Conservation (phyloP, 1,140 invertebrate genomes). For the Zaprionus vittiger region DNA sequence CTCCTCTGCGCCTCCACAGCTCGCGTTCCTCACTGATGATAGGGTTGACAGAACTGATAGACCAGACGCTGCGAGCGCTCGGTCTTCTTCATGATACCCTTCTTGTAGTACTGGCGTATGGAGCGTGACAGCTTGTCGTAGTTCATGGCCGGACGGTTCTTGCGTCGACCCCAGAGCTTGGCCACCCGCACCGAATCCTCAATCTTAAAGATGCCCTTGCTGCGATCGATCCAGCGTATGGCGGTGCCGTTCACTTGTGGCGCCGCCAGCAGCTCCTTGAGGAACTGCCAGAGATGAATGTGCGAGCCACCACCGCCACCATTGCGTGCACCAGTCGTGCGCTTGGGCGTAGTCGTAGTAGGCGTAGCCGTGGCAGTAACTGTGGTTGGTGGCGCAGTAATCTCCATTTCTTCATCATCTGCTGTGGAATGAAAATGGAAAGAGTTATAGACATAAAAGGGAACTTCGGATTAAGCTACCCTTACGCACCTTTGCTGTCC, state of each 20-base stretch:
- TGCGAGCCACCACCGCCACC: conserved; percentile 89
- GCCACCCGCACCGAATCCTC: conserved; percentile 99
- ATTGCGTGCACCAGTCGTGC: conserved; percentile 82
- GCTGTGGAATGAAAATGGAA: conserved; percentile 27
- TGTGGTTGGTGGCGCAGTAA: conserved; percentile 12
- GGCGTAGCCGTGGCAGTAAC: conserved; percentile 34
- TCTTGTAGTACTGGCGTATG: conserved; percentile 99
- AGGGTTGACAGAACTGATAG: conserved; percentile 99
- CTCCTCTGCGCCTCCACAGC: not conserved
- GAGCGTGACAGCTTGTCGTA: conserved; percentile 99
- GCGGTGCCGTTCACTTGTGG: conserved; percentile 95
- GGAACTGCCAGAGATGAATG: conserved; percentile 99
- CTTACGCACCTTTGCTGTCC: conserved; percentile 70
- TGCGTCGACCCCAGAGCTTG: conserved; percentile 97
- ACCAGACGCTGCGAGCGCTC: conserved; percentile 98
- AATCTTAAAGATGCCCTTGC: conserved; percentile 99
- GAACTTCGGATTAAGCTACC: not conserved
- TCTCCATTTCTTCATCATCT: conserved; percentile 87
- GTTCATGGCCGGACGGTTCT: conserved; percentile 99
- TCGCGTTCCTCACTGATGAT: conserved; percentile 88
- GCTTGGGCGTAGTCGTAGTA: conserved; percentile 45
- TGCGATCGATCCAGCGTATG: conserved; percentile 98
- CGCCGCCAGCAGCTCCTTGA: conserved; percentile 96
- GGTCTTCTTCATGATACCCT: conserved; percentile 99
- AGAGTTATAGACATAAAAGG: not conserved